Conservation (phyloP, 2,797 vertebrate genomes). For the Mycteria americana region DNA sequence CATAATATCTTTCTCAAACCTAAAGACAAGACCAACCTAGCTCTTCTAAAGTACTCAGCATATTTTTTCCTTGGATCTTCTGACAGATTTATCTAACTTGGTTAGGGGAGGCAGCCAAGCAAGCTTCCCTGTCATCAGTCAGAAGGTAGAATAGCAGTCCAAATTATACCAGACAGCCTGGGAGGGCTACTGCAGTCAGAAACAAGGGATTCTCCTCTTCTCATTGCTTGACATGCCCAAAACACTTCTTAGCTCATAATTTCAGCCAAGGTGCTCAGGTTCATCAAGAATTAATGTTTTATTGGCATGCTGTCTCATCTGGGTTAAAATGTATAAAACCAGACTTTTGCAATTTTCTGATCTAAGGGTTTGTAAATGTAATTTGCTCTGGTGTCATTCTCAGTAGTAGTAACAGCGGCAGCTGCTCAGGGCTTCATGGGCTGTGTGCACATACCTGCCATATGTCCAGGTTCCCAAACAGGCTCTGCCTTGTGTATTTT, state of each 20-base stretch:
- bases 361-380: neutral
- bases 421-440: neutral
- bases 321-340: neutral
- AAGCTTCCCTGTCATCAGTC: neutral
- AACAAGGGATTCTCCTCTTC: neutral
- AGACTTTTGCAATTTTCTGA: neutral
- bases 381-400: neutral
- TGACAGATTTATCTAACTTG: neutral
- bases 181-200: neutral
- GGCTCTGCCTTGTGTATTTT: neutral
- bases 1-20: neutral
- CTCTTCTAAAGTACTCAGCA: neutral
- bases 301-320: neutral
- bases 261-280: neutral
- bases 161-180: neutral
- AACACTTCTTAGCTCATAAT: neutral
- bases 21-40: neutral
- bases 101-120: neutral
- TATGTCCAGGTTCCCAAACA: neutral
- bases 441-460: neutral
- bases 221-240: neutral
- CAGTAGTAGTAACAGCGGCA: neutral
- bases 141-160: neutral
- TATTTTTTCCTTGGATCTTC: neutral
- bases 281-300: neutral